Evolutionary conservation across 2,888 invertebrate genomes (phyloP).

Genomic region (Caenorhabditis parvicauda): DNA sequence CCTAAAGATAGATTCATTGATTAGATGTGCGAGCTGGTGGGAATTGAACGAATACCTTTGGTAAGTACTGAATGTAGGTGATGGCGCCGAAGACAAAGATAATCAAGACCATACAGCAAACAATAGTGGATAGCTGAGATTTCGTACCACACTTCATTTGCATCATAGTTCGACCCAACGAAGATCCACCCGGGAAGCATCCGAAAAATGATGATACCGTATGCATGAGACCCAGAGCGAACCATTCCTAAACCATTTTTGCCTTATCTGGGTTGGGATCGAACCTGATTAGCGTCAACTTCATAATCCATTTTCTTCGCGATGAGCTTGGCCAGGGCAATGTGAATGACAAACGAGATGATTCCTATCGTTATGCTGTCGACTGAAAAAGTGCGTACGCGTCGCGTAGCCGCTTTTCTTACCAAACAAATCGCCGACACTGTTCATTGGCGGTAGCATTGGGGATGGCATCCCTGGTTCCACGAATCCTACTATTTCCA

Average conservation of each 20-base stretch:
- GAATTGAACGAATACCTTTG: constrained; percentile 32
- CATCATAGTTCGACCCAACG: constrained; percentile 59
- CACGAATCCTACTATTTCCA: constrained; percentile 38
- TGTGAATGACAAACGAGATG: constrained; percentile 50
- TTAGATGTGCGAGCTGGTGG: background rate
- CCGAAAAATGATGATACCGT: constrained; percentile 63
- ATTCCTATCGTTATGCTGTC: constrained; percentile 46
- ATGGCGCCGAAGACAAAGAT: constrained; percentile 38
- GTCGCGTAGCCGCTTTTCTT: background rate
- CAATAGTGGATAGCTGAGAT: constrained; percentile 43
- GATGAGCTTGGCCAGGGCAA: constrained; percentile 63
- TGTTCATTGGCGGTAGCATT: constrained; percentile 13
- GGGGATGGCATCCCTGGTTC: constrained; percentile 25
- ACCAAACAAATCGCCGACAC: constrained; percentile 17
- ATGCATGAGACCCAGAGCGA: constrained; percentile 65
- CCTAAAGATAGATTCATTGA: too few species aligned
- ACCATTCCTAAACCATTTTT: constrained; percentile 61
- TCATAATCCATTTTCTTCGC: constrained; percentile 65
- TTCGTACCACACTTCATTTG: constrained; percentile 54
- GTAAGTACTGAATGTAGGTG: constrained; percentile 35
- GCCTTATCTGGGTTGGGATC: background rate
- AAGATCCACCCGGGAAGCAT: constrained; percentile 65
- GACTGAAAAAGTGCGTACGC: constrained; percentile 2
- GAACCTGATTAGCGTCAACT: constrained; percentile 62
- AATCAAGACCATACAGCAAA: constrained; percentile 32